phyloP scores from a whole-genome alignment of 2,797 vertebrate species.

The Odontamblyopus rebecca region DNA sequence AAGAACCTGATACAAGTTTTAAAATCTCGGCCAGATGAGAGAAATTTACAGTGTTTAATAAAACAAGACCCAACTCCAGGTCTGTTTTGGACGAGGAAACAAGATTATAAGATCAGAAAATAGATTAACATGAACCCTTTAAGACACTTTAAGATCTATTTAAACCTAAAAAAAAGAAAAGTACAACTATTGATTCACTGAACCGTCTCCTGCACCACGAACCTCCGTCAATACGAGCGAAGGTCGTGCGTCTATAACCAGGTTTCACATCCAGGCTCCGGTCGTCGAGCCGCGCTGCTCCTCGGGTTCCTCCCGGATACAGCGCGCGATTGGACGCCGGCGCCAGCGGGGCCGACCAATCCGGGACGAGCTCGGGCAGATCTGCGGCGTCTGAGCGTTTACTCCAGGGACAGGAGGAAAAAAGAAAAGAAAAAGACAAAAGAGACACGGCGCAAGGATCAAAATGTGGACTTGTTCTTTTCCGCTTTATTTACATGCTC shows the following conservation, averaged over 20 bases:
- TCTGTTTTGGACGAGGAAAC: no score
- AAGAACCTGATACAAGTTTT: no score
- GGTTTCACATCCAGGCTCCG: no score
- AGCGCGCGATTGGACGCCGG: slow-evolving; percentile 68
- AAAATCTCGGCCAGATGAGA: no score
- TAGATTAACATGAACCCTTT: no score
- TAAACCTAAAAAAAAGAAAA: no score
- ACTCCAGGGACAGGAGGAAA: slow-evolving; percentile 20
- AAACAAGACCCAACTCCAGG: no score
- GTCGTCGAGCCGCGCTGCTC: background rate
- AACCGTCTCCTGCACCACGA: no score
- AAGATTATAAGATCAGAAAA: no score
- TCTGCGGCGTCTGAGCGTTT: slow-evolving; percentile 53
- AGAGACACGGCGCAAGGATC: slow-evolving; percentile 7
- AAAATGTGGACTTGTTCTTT: slow-evolving; percentile 76
- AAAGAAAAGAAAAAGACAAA: slow-evolving; percentile 20
- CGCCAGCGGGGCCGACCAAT: slow-evolving; percentile 59
- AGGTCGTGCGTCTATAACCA: background rate
- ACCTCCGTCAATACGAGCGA: background rate
- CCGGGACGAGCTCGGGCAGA: slow-evolving; percentile 41
- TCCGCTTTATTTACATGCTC: slow-evolving; percentile 99
- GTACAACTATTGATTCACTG: no score
- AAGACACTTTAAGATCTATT: no score
- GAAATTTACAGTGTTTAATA: no score
- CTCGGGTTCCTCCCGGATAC: slow-evolving; percentile 69